Conservation (phyloP, 2,113 vertebrate genomes). For the Bubo blakistoni region DNA sequence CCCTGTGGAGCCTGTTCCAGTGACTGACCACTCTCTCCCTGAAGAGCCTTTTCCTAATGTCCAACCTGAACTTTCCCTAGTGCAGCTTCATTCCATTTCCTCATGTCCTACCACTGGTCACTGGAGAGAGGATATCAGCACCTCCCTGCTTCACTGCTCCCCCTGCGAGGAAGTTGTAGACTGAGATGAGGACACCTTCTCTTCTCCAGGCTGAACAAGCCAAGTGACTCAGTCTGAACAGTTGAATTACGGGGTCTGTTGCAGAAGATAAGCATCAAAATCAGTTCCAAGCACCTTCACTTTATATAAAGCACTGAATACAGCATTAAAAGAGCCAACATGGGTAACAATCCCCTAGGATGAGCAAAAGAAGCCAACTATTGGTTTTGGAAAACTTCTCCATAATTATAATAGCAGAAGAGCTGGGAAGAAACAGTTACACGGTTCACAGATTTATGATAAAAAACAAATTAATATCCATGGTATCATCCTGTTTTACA, state of each 20-base stretch:
- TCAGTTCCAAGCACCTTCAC: background rate
- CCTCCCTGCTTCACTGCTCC: too few species aligned
- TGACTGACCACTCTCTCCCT: fast-evolving
- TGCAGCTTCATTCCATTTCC: too few species aligned
- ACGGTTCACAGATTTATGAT: background rate
- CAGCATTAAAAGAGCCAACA: background rate
- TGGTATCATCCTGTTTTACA: background rate
- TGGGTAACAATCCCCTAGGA: background rate
- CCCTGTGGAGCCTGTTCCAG: background rate
- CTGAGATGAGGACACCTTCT: background rate
- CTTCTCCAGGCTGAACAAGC: background rate
- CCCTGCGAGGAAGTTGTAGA: background rate
- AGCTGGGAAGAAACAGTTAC: background rate
- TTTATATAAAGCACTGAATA: background rate
- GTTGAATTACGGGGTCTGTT: background rate
- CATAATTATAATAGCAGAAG: background rate
- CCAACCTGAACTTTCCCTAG: background rate
- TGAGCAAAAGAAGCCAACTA: background rate
- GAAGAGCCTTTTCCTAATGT: background rate
- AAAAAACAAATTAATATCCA: background rate
- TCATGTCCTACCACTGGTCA: too few species aligned
- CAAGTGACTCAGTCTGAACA: background rate
- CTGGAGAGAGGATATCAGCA: background rate
- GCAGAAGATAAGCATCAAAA: background rate
- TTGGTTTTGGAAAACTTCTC: background rate